A percentile compares a stretch with the other conserved stretches of the same genome.
Evolutionary conservation across 2,113 vertebrate genomes (phyloP).

Genomic region (Rhinolophus sinicus): DNA sequence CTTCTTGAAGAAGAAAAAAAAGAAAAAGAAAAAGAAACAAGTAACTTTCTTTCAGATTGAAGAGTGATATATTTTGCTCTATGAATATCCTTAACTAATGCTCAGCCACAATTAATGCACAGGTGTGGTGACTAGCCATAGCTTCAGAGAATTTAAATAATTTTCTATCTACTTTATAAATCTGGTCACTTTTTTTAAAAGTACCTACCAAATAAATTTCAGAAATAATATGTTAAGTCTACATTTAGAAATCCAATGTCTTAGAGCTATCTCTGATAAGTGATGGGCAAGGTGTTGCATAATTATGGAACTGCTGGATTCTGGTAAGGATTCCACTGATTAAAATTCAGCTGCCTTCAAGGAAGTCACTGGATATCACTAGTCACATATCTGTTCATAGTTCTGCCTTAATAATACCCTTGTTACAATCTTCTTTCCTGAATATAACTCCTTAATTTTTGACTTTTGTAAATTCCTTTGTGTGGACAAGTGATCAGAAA

Average conservation of each 20-base stretch:
- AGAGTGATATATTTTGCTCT: slow-evolving; percentile 5
- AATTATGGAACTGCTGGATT: not conserved
- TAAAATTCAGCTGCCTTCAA: not conserved
- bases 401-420: not conserved
- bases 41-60: slow-evolving; percentile 14
- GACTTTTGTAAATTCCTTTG: not conserved
- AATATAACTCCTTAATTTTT: not conserved
- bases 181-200: slow-evolving; percentile 57
- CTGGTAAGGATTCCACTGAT: not conserved
- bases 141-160: slow-evolving; percentile 64
- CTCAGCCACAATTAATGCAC: slow-evolving; percentile 20
- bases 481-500: not conserved
- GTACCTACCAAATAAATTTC: slow-evolving; percentile 49
- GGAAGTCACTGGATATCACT: not conserved
- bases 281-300: not conserved
- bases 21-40: not conserved
- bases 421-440: not conserved
- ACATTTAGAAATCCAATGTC: slow-evolving; percentile 50
- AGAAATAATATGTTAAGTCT: slow-evolving; percentile 56
- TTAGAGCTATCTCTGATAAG: slow-evolving; percentile 3
- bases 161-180: slow-evolving; percentile 52
- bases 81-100: slow-evolving; percentile 63
- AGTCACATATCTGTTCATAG: not conserved
- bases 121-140: slow-evolving; percentile 58
- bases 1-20: not conserved